Evolutionary conservation across 2,888 invertebrate species (phyloP).

Genomic region (Dicyrtoma fusca): DNA sequence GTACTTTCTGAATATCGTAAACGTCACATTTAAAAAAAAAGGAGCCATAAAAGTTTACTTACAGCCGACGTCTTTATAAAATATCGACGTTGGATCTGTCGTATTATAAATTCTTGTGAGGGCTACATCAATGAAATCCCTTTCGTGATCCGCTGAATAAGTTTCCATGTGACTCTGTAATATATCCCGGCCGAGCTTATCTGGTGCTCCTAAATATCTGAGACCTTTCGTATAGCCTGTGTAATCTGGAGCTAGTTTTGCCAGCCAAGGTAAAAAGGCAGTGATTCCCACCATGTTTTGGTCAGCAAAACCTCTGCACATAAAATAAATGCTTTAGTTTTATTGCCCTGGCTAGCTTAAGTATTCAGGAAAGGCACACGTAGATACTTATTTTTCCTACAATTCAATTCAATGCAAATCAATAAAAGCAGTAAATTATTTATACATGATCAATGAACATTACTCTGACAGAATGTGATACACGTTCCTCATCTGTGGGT

Average conservation of each 20-base stretch:
- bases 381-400: too few relatives aligned
- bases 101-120: constrained; percentile 52
- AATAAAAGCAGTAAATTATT: too few relatives aligned
- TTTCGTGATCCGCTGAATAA: constrained; percentile 45
- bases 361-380: too few relatives aligned
- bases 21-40: background rate
- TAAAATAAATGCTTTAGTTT: background rate
- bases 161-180: constrained; percentile 51
- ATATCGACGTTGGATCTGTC: constrained; percentile 45
- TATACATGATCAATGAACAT: too few relatives aligned
- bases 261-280: constrained; percentile 50
- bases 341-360: too few relatives aligned
- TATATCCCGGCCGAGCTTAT: constrained; percentile 48
- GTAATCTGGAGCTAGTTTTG: constrained; percentile 47
- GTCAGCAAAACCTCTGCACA: constrained; percentile 45
- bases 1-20: too few relatives aligned
- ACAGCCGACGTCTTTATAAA: constrained; percentile 48
- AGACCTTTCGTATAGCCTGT: constrained; percentile 51
- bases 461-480: constrained; percentile 32
- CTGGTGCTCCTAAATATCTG: constrained; percentile 49
- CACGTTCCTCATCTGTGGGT: constrained; percentile 48
- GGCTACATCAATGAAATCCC: constrained; percentile 56
- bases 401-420: too few relatives aligned
- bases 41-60: background rate
- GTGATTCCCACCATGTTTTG: constrained; percentile 53